Base-by-base conservation (phyloP, 2,888 invertebrate genomes). In the Eilema depressum region DNA sequence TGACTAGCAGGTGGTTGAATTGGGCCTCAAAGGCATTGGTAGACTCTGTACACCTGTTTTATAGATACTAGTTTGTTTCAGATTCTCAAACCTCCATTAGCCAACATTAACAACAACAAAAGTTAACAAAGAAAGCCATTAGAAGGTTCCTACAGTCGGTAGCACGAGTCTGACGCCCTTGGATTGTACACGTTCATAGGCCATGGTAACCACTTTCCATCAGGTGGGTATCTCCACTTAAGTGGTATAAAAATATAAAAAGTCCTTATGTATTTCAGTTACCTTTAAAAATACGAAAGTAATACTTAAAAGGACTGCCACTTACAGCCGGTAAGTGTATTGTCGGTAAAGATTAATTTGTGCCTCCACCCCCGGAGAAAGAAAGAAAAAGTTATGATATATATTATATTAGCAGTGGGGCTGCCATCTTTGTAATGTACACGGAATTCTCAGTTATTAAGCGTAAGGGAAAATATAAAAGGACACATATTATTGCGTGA, bases 291-390 rank as follows among this genome's bases (percentile, higher is more conserved):
- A n/a, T 1, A n/a, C 3, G n/a, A 53, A n/a, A 53, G 53, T 53
- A 53, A 53, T 53, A n/a, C 86, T 85, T 85, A 30, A 74, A 86
- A 86, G 82, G 85, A 78, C 81, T 81, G 80, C 87, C 89, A 89
- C 89, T 91, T 88, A 88, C 87, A 82, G 78, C 71, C 71, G 86
- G 53, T 53, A 53, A 53, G 53, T 53, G 53, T 79, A 88, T 91
- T 89, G 91, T 90, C 86, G 86, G 84, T 79, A 68, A 89, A 92
- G 90, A 92, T 91, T 93, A 92, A 93, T 93, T 92, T 88, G 88
- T 88, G 87, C 89, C 86, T 79, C 80, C 78, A 74, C 75, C 80
- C 78, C 77, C 66, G 77, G 75, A 23, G 56, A 65, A 57, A 70
- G 83, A 86, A 78, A 85, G 84, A 81, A 83, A 87, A 88, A 87